Base-by-base conservation (phyloP, 2,797 vertebrate genomes). In the Molossus alvarezi region DNA sequence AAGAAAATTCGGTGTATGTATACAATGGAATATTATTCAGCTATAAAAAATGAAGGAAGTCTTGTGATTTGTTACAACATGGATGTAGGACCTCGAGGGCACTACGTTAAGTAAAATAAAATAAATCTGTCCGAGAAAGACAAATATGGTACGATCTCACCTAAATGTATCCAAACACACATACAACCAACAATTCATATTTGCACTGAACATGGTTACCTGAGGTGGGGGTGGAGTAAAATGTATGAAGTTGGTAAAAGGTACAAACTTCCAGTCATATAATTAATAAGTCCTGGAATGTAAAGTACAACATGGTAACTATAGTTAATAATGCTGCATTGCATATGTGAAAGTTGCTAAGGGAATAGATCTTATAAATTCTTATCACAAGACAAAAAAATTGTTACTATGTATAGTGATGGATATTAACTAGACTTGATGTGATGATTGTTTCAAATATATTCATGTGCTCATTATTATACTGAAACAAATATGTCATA, bases 391-490 rank as follows among this genome's bases (percentile, higher is more conserved):
- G 17, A 33, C 69, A 69, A 88, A 53, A n/a, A n/a, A n/a, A 55
- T 17, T 27, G 15, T 82, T 75, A 75, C 18, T 25, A 17, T 51
- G 29, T 55, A 17, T 82, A 4, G 1, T 71, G 13, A 84, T 89
- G 23, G 48, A 83, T 79, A 9, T 64, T 48, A 92, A 57, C 27
- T 53, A 41, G 76, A 55, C 21, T 69, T 51, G 60, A 0, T 65
- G 23, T 37, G 48, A 72, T 71, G 57, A 65, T 57, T 5, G 17
- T 57, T 95, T 89, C 45, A 95, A 88, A 77, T 84, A 95, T 51
- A 57, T 64, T 79, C 13, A 29, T 55, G 83, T 8, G n/a, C 33
- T 76, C 6, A 87, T 76, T 83, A 83, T 88, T 62, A 27, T 72
- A 21, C 86, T 77, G 25, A 72, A 79, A 89, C 13, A 64, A 72